Percentiles rank a stretch among this genome's conserved stretches.
Evolutionary conservation across 1,140 invertebrate species (phyloP).

Genomic region (Drosophila grimshawi): DNA sequence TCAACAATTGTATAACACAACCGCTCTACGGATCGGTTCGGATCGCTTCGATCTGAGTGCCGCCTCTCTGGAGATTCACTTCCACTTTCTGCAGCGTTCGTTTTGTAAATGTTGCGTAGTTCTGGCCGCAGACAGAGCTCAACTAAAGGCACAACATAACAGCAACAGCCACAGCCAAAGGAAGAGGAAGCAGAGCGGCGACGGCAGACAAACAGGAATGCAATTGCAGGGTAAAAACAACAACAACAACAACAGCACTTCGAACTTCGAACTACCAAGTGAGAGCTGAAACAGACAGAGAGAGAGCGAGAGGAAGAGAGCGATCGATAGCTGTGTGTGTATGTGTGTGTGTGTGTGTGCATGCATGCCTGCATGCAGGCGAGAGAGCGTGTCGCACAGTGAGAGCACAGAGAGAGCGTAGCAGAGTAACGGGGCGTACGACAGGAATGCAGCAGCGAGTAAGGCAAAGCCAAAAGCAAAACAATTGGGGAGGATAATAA

Average conservation of each 20-base stretch:
- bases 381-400: conserved; percentile 7
- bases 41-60: conserved; percentile 29
- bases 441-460: conserved; percentile 30
- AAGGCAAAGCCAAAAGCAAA: conserved; percentile 21
- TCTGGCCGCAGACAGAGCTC: conserved; percentile 45
- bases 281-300: neutral
- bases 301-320: conserved; percentile 2
- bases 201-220: conserved; percentile 65
- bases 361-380: conserved; percentile 14
- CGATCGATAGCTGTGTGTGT: conserved; percentile 31
- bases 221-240: conserved; percentile 62
- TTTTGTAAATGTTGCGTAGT: conserved; percentile 81
- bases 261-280: conserved; percentile 6
- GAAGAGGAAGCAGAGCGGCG: conserved; percentile 43
- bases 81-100: conserved; percentile 80
- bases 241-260: conserved; percentile 14
- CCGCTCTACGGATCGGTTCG: conserved; percentile 14
- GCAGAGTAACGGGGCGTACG: conserved; percentile 45
- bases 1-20: conserved; percentile 32
- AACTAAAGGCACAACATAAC: conserved; percentile 41
- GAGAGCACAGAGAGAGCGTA: conserved; percentile 29
- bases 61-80: conserved; percentile 64
- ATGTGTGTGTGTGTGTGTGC: conserved; percentile 16
- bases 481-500: conserved; percentile 41
- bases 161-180: conserved; percentile 21